Conservation (phyloP, 2,797 vertebrate genomes). For the Eulemur coronatus region DNA sequence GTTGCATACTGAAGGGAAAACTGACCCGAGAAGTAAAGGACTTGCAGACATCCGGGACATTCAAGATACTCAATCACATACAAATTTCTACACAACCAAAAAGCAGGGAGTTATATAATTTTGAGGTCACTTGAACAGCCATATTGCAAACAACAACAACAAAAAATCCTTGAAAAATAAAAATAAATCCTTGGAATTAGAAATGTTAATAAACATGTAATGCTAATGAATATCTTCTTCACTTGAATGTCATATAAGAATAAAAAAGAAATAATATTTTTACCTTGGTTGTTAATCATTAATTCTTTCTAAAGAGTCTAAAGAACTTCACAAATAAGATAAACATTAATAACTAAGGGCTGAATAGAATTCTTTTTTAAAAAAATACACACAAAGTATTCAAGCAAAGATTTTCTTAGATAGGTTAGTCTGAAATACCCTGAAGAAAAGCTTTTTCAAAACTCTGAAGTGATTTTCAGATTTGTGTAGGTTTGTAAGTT, state of each 20-base stretch:
- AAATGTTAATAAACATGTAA: neutral
- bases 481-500: neutral
- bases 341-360: neutral
- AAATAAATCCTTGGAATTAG: constrained; percentile 3
- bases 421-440: neutral
- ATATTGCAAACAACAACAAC: neutral
- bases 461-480: constrained; percentile 6
- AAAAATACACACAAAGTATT: neutral
- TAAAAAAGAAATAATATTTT: neutral
- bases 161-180: neutral
- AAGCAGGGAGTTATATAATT: neutral
- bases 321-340: neutral
- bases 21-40: neutral
- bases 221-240: constrained; percentile 6
- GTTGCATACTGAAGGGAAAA: neutral
- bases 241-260: neutral
- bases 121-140: neutral
- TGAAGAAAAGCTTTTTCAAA: neutral
- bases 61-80: neutral
- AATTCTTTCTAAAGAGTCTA: constrained; percentile 1
- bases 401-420: neutral
- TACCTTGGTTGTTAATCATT: neutral
- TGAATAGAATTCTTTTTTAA: neutral
- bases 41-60: neutral
- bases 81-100: neutral